These are phyloP conservation scores for Nysson spinosus DNA, from an alignment of 2,888 invertebrate species.

Conservation along the genomic window DNA sequence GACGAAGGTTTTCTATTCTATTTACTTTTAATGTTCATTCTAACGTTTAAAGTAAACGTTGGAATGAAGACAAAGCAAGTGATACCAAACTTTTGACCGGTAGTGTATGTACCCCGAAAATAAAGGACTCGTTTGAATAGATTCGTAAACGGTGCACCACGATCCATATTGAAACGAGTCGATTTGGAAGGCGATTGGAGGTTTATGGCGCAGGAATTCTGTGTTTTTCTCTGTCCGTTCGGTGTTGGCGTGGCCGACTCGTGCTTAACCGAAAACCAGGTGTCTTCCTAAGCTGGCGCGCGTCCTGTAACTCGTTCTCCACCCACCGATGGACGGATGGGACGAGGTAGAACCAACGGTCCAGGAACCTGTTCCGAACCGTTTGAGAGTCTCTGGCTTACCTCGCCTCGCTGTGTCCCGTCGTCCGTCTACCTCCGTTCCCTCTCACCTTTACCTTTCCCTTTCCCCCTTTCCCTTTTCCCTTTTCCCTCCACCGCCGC, in stretches of 20 bases:
- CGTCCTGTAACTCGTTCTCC: conserved; percentile 70
- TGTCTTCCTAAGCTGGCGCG: conserved; percentile 64
- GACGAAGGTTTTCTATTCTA: too few species aligned
- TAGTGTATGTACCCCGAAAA: too few species aligned
- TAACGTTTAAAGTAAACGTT: too few species aligned
- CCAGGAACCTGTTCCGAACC: conserved; percentile 70
- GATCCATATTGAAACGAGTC: conserved; percentile 34
- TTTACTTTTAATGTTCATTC: too few species aligned
- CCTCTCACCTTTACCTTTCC: conserved; percentile 24
- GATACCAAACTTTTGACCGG: too few species aligned
- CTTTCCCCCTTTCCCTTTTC: conserved; percentile 47
- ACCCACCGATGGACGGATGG: conserved; percentile 60
- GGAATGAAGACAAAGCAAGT: too few species aligned
- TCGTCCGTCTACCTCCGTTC: conserved; percentile 30
- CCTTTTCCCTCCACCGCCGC: conserved; percentile 34
- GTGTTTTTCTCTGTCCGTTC: conserved; percentile 40
- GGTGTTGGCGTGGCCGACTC: conserved; percentile 60
- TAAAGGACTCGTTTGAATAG: too few species aligned
- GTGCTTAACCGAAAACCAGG: conserved; percentile 65
- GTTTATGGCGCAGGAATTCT: too few species aligned
- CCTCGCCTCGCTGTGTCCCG: conserved; percentile 55
- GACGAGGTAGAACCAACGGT: conserved; percentile 67
- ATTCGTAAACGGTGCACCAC: conserved; percentile 5
- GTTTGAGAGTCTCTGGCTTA: conserved; percentile 68
- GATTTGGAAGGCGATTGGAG: too few species aligned